Evolutionary conservation across 2,888 invertebrate genomes (phyloP).

Genomic region (Synergus japonicus): DNA sequence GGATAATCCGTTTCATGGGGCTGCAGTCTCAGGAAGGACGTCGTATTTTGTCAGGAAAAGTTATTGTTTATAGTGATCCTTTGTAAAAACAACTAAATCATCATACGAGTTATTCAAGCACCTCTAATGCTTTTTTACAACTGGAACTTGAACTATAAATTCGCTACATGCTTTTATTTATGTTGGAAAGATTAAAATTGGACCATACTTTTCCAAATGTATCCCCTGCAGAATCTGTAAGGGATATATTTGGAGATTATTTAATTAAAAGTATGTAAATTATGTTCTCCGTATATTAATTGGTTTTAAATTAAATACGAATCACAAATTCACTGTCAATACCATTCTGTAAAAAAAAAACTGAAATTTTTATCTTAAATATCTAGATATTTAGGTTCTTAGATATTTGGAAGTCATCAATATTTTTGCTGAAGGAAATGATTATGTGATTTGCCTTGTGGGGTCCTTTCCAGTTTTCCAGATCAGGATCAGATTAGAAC

Average conservation of each 20-base stretch:
- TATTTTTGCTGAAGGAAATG: too few relatives aligned
- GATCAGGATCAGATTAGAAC: too few relatives aligned
- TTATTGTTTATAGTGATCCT: conserved; percentile 32
- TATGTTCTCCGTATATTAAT: background rate
- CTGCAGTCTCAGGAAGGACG: conserved; percentile 11
- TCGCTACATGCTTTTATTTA: background rate
- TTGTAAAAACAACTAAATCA: conserved; percentile 3
- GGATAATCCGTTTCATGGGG: conserved; percentile 34
- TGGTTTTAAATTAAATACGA: background rate
- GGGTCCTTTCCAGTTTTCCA: too few relatives aligned
- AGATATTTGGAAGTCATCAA: too few relatives aligned
- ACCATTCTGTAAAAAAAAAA: background rate
- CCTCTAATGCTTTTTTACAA: background rate
- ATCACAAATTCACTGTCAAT: background rate
- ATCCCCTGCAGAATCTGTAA: background rate
- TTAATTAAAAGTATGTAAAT: background rate
- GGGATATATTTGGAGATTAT: too few relatives aligned
- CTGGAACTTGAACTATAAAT: background rate
- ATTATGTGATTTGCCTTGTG: too few relatives aligned
- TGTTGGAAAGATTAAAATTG: background rate
- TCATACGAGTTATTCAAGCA: background rate
- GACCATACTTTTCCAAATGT: too few relatives aligned
- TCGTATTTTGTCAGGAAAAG: conserved; percentile 12
- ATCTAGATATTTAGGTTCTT: too few relatives aligned
- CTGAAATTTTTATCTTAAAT: too few relatives aligned